Percentiles rank a stretch among this genome's conserved stretches.
phyloP scores from a whole-genome alignment of 2,113 vertebrate species.

The Cebus imitator region DNA sequence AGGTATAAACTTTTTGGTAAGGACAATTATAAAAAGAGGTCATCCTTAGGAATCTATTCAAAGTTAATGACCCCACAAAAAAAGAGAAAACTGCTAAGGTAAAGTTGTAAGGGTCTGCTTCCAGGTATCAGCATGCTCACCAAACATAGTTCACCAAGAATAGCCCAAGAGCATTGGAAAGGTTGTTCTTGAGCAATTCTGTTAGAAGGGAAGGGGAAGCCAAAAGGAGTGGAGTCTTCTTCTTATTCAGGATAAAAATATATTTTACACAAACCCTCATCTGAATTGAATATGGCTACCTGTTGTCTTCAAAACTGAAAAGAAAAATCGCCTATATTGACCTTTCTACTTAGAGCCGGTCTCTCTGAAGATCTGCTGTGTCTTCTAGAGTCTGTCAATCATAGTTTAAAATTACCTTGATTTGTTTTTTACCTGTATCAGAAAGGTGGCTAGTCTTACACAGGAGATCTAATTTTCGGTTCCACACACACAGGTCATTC shows the following conservation, averaged over 20 bases:
- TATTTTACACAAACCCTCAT: not conserved
- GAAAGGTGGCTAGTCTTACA: slow-evolving; percentile 90
- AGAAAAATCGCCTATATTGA: not conserved
- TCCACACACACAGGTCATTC: slow-evolving; percentile 95
- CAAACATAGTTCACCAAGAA: not conserved
- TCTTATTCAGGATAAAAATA: not conserved
- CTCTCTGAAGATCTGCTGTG: slow-evolving; percentile 26
- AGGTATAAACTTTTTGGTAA: not conserved
- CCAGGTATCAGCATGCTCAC: not conserved
- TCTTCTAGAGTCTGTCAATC: not conserved
- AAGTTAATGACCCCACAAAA: not conserved
- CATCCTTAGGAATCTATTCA: not conserved
- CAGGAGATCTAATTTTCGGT: slow-evolving; percentile 91
- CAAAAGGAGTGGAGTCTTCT: not conserved
- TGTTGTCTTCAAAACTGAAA: not conserved
- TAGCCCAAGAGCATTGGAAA: not conserved
- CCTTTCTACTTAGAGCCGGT: not conserved
- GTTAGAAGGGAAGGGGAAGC: not conserved
- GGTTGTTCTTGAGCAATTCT: slow-evolving; percentile 16
- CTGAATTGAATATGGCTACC: not conserved
- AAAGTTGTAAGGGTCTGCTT: not conserved
- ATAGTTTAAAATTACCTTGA: not conserved
- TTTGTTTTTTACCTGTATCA: slow-evolving; percentile 90
- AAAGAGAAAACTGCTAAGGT: not conserved
- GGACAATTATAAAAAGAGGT: not conserved